Evolutionary conservation across 2,888 invertebrate genomes (phyloP).

Genomic region (Cheilosia scutellata): DNA sequence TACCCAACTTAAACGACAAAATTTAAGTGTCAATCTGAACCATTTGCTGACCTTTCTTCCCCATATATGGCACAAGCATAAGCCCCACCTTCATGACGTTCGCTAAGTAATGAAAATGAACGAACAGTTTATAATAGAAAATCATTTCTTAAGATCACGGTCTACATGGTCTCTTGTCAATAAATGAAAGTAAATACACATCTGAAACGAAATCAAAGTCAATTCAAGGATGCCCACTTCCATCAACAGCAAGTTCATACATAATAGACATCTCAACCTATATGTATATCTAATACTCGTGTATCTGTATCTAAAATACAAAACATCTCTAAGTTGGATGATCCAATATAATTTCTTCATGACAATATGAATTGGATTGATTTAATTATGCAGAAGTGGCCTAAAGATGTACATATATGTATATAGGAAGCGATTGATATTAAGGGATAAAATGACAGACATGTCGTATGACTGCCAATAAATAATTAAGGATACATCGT

Average conservation of each 20-base stretch:
- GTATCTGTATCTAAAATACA: too few relatives aligned
- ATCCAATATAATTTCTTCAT: conserved; percentile 15
- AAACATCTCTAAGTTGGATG: neutral
- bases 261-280: too few relatives aligned
- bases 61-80: too few relatives aligned
- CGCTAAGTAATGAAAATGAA: neutral
- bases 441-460: conserved; percentile 1
- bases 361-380: conserved; percentile 21
- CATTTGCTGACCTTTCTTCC: too few relatives aligned
- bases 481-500: conserved; percentile 39
- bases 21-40: too few relatives aligned
- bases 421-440: neutral
- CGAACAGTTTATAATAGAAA: neutral
- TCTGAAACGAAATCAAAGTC: neutral
- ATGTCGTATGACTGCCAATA: conserved; percentile 24
- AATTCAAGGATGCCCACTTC: neutral
- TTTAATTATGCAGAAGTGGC: conserved; percentile 47
- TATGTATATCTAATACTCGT: too few relatives aligned
- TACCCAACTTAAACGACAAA: too few relatives aligned
- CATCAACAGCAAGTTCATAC: neutral
- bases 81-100: too few relatives aligned
- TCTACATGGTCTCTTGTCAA: neutral
- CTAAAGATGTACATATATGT: neutral
- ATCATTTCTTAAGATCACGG: neutral
- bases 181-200: neutral